Conservation (phyloP, 2,797 vertebrate genomes). For the Acanthis flammea region DNA sequence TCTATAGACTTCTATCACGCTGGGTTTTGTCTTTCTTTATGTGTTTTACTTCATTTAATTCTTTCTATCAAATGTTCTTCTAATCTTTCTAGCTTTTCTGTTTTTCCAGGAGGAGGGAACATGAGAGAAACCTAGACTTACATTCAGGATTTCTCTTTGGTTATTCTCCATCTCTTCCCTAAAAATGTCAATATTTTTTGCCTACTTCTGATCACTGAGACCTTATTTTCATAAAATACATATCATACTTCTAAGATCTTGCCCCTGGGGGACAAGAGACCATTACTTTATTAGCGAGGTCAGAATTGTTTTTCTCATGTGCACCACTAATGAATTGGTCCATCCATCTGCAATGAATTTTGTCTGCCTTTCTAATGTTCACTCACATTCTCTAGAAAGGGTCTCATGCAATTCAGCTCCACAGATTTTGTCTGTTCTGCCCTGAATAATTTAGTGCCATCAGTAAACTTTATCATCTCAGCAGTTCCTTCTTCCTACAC, state of each 20-base stretch:
- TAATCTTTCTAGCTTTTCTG: not conserved
- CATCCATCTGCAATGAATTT: slow-evolving; percentile 20
- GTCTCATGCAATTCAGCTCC: not conserved
- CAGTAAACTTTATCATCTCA: not conserved
- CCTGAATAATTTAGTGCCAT: not conserved
- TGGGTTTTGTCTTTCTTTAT: not conserved
- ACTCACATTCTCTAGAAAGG: not conserved
- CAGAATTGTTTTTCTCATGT: not conserved
- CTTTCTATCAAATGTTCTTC: not conserved
- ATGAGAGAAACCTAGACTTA: not conserved
- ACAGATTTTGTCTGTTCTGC: not conserved
- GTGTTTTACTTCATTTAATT: not conserved
- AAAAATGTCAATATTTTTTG: not conserved
- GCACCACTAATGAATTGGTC: slow-evolving; percentile 4
- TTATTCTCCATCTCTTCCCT: not conserved
- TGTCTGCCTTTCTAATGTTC: slow-evolving; percentile 31
- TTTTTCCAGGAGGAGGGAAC: not conserved
- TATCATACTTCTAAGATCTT: not conserved
- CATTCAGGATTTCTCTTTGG: not conserved
- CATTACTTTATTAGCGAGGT: slow-evolving; percentile 1
- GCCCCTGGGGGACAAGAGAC: not conserved
- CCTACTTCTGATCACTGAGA: not conserved
- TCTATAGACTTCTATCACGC: not conserved
- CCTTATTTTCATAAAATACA: not conserved
- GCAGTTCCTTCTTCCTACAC: not conserved